Base-by-base conservation (phyloP, 2,888 invertebrate species). In the Chironomus tentans region DNA sequence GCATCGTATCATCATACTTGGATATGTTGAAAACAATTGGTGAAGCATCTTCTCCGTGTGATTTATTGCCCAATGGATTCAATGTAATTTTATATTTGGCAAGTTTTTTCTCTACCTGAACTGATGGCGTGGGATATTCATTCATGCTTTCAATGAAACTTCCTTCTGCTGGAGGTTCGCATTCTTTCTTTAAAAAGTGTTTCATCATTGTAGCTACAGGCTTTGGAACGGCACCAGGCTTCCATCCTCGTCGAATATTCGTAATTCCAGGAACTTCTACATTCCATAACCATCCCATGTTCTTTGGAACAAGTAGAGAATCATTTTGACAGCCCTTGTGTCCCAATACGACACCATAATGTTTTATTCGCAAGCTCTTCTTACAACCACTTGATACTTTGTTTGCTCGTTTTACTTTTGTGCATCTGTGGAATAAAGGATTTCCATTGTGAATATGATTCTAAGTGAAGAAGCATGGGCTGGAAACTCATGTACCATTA, bases 21-120 rank as follows among this genome's bases (percentile, higher is more conserved):
- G 87, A 85, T 24, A 91, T 90, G 81, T 87, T 88, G 79, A 91
- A 90, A 76, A 89, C 85, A 81, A 91, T 85, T 0, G 91, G 91
- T 77, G 89, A 88, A 80, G 90, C 90, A 24, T 15, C 10, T 1
- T 22, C 46, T 10, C 15, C 61, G 2, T 24, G n/a, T 13, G 21
- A 13, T 15, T 50, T 22, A 76, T 89, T 87, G 82, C 90, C 90
- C 2, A 91, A 81, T 0, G 91, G 91, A 76, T 89, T 87, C 80
- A 91, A 87, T 79, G 89, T 89, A 78, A 91, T 89, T 28, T 87
- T 86, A 79, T 88, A 90, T 2, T 86, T 84, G 2, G 90, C 90
- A 61, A 90, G 87, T 80, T 88, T 88, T 79, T 90, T 89, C 79
- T 88, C 87, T 4, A 91, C 87, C 77, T 87, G 87, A 13, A 91